Base-by-base conservation (phyloP, 2,113 vertebrate genomes). In the Elephas maximus region DNA sequence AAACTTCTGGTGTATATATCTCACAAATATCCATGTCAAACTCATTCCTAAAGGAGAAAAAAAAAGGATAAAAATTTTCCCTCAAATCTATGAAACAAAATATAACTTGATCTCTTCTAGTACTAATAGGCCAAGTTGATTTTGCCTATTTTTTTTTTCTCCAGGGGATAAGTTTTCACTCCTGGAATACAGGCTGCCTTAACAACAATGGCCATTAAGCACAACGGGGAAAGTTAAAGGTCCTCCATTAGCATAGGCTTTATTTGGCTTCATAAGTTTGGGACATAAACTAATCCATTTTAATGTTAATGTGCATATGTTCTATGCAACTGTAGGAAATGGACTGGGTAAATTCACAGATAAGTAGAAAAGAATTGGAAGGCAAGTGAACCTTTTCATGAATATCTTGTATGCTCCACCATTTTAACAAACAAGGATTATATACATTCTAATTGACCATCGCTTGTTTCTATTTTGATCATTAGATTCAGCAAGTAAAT, bases 241-340 rank as follows among this genome's bases (percentile, higher is more conserved):
- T 94, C 41, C 28, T 81, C 62, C n/a, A 79, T 91, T 51, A 94
- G 8, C 62, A 65, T 41, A 93, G 79, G 77, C 77, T 87, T 97
- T 89, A 95, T 85, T 92, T 96, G 88, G 3, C 3, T 96, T 91
- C 94, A 11, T 69, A 93, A 92, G 69, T 94, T 95, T 94, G 78
- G n/a, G 20, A 96, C 63, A 95, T 51, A 97, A 97, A 95, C 74
- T 51, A 96, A 51, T 63, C 4, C 76, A 92, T 94, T 96, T 98
- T 97, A 88, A 83, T 85, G 48, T 96, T 96, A 97, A 85, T 97
- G 51, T 94, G 48, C 79, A 93, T 93, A 67, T 45, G 88, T 81
- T 97, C 23, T 78, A 91, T 89, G 23, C 26, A 96, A 80, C 88
- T 98, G 83, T 26, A 76, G 67, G 33, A 98, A 98, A 97, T 90